These are phyloP conservation scores for Vireo griseus DNA, from an alignment of 2,797 vertebrate species.

Conservation along the genomic window DNA sequence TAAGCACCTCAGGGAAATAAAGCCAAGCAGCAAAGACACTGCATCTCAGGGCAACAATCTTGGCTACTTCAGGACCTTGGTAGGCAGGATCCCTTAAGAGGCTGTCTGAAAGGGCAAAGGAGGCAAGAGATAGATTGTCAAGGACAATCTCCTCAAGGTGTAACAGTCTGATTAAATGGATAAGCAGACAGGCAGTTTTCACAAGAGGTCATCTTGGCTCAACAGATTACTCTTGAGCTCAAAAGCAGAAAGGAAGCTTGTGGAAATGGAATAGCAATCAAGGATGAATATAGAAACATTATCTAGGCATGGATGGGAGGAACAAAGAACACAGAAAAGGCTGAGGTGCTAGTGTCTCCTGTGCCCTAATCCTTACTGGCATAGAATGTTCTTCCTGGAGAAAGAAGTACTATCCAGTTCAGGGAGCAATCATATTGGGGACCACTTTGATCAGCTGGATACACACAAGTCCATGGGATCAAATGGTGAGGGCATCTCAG, in stretches of 20 bases:
- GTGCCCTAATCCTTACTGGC: background rate
- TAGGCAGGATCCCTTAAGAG: background rate
- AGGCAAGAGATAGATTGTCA: background rate
- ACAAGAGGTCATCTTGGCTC: background rate
- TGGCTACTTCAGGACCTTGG: background rate
- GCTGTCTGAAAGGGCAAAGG: background rate
- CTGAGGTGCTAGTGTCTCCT: background rate
- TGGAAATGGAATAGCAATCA: background rate
- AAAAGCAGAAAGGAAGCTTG: background rate
- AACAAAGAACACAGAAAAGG: background rate
- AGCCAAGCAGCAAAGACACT: background rate
- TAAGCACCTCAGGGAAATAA: background rate
- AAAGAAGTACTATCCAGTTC: background rate
- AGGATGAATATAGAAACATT: background rate
- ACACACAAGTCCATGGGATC: background rate
- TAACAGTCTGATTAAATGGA: background rate
- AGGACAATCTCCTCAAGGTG: background rate
- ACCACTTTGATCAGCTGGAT: background rate
- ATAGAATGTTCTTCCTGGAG: background rate
- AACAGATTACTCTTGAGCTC: background rate
- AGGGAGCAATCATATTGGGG: background rate
- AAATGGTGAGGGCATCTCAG: background rate
- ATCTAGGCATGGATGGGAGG: background rate
- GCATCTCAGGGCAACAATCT: background rate
- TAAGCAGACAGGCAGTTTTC: background rate